Conservation (phyloP, 2,113 vertebrate genomes). For the Acanthisitta chloris region DNA sequence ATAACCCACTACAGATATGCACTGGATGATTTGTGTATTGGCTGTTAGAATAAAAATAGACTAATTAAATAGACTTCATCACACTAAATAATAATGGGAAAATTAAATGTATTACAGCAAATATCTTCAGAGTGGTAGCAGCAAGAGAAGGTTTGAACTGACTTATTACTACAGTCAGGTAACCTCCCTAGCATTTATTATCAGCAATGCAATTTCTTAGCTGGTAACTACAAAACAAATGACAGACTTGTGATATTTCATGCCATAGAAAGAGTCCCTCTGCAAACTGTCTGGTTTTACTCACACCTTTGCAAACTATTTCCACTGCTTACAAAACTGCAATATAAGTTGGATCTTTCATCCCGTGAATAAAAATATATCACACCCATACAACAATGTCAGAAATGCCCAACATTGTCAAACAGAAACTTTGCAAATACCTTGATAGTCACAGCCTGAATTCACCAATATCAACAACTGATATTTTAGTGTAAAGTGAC, state of each 20-base stretch:
- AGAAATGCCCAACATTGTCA: accelerated
- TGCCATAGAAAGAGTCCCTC: background rate
- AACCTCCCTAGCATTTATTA: background rate
- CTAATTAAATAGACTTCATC: background rate
- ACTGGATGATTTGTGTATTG: background rate
- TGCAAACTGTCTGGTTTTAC: background rate
- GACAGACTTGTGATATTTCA: background rate
- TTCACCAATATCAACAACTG: background rate
- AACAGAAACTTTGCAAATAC: background rate
- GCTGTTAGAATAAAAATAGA: background rate
- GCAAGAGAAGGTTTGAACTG: background rate
- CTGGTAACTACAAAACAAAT: background rate
- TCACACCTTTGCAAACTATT: background rate
- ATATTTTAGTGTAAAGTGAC: background rate
- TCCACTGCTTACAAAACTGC: background rate
- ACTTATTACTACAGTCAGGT: background rate
- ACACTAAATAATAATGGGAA: background rate
- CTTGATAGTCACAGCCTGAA: background rate
- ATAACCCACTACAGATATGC: background rate
- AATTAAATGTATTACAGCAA: background rate
- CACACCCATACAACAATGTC: background rate
- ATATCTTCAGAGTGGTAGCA: background rate
- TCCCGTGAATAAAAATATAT: background rate
- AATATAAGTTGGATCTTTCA: background rate
- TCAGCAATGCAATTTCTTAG: background rate